Conservation (phyloP, 2,888 invertebrate species). For the Galerucella nymphaeae region DNA sequence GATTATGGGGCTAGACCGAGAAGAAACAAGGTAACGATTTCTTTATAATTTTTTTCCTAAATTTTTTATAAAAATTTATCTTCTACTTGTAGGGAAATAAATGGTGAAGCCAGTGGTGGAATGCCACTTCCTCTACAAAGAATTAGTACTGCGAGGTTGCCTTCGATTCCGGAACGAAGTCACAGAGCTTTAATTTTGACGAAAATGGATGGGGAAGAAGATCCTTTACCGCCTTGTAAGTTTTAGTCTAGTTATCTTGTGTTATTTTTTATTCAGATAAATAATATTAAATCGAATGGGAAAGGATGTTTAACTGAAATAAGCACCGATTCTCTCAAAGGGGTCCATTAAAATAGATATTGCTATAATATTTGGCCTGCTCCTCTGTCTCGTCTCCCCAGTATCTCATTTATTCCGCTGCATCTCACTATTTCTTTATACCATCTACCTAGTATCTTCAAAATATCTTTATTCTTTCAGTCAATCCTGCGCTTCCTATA, state of each 20-base stretch:
- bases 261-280: no score
- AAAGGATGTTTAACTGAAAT: no score
- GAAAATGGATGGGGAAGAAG: slow-evolving; percentile 73
- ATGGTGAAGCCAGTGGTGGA: slow-evolving; percentile 65
- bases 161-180: slow-evolving; percentile 84
- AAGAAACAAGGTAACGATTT: slow-evolving; percentile 47
- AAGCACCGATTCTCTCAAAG: no score
- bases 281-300: no score
- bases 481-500: no score
- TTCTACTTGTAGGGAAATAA: slow-evolving; percentile 44
- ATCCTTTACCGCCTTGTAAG: slow-evolving; percentile 88
- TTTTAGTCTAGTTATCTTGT: slow-evolving; percentile 29
- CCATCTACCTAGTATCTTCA: no score
- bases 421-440: no score
- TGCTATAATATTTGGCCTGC: no score
- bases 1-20: slow-evolving; percentile 24
- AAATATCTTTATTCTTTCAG: no score
- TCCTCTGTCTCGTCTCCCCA: no score
- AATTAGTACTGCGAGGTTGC: slow-evolving; percentile 79
- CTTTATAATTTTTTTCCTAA: not conserved
- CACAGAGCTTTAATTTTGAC: slow-evolving; percentile 60
- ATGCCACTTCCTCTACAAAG: slow-evolving; percentile 74
- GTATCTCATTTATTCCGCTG: no score
- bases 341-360: no score
- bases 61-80: not conserved